Conservation (phyloP, 2,888 invertebrate genomes). For the Eudasyphora cyanicolor region DNA sequence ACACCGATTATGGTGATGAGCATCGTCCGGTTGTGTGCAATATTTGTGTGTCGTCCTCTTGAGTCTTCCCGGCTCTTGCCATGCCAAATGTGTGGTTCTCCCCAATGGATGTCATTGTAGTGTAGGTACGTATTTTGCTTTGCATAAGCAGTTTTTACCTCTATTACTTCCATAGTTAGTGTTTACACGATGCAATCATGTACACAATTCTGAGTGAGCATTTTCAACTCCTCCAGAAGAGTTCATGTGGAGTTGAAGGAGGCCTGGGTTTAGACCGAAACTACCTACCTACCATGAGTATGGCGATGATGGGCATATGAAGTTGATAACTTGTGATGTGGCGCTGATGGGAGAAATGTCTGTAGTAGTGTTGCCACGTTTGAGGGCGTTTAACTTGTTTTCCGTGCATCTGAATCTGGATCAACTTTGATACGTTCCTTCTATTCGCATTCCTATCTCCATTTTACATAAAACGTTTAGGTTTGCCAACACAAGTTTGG, state of each 20-base stretch:
- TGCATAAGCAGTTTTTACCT: conserved; percentile 14
- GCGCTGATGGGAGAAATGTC: not conserved
- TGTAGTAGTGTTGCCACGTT: not conserved
- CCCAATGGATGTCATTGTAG: not conserved
- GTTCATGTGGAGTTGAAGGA: not conserved
- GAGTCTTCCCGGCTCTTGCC: no score
- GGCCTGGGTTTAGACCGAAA: not conserved
- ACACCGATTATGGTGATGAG: no score
- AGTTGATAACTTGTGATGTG: not conserved
- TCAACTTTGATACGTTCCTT: no score
- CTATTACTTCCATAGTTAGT: conserved; percentile 14
- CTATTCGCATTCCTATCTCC: not conserved
- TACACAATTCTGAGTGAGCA: not conserved
- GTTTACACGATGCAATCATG: conserved; percentile 7
- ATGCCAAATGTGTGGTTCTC: no score
- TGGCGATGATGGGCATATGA: conserved; percentile 8
- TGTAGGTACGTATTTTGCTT: not conserved
- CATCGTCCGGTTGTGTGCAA: no score
- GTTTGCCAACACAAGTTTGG: conserved; percentile 50
- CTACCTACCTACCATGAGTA: no score
- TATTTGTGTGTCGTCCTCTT: no score
- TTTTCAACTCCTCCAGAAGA: not conserved
- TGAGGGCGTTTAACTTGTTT: conserved; percentile 22
- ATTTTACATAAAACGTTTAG: conserved; percentile 18
- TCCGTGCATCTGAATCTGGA: conserved; percentile 3